Conservation (phyloP, 2,797 vertebrate species). For the Acipenser ruthenus region DNA sequence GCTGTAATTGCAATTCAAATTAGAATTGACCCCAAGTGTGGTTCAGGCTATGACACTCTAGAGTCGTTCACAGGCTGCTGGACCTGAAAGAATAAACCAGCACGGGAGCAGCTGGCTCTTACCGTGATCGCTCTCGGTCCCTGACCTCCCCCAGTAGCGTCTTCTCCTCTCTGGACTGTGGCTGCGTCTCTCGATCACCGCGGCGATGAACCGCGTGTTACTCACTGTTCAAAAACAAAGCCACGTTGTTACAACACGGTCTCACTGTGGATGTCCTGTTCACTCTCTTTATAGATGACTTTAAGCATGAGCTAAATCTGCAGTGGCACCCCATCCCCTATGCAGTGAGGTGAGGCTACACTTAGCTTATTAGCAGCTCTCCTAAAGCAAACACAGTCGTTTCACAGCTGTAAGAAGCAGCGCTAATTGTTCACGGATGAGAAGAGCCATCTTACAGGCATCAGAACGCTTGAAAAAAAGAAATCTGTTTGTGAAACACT, state of each 20-base stretch:
- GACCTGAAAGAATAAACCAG: not conserved
- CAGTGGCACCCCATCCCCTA: no score
- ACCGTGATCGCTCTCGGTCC: slow-evolving; percentile 97
- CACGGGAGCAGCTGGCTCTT: slow-evolving; percentile 35
- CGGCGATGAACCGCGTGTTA: slow-evolving; percentile 92
- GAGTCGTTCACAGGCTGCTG: no score
- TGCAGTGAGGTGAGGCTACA: no score
- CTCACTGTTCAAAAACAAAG: slow-evolving; percentile 67
- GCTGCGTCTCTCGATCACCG: slow-evolving; percentile 90
- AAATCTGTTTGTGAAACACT: slow-evolving; percentile 34
- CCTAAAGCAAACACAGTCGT: no score
- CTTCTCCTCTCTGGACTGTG: slow-evolving; percentile 90
- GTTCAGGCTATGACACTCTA: no score
- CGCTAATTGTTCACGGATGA: not conserved
- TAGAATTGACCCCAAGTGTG: no score
- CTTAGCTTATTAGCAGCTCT: no score
- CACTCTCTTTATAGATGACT: no score
- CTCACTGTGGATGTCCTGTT: not conserved
- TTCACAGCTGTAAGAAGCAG: no score
- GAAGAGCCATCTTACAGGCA: not conserved
- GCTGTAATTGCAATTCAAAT: no score
- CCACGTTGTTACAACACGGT: slow-evolving; percentile 13
- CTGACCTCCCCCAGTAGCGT: slow-evolving; percentile 93
- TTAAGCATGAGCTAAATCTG: no score
- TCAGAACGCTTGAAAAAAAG: not conserved